Conservation (phyloP, 35 echinoderm and acorn worm genomes). For the Patiria miniata region DNA sequence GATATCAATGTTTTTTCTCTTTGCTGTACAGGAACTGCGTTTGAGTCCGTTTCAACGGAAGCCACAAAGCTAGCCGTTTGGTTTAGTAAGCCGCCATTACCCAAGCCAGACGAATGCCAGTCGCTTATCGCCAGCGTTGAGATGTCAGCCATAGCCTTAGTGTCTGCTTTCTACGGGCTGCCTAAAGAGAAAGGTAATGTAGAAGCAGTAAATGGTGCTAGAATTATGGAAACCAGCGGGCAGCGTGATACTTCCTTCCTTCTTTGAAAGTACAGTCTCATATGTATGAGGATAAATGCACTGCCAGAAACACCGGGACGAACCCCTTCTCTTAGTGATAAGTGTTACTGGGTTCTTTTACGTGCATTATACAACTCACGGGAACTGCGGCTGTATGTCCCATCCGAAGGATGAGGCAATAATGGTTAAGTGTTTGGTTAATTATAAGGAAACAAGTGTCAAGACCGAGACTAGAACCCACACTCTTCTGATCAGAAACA, state of each 20-base stretch:
- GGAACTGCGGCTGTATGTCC: too few relatives aligned
- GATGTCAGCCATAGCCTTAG: constrained; percentile 55
- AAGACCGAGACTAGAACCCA: not conserved
- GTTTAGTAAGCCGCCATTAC: constrained; percentile 65
- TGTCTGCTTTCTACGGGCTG: constrained; percentile 77
- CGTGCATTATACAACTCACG: too few relatives aligned
- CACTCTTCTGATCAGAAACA: not conserved
- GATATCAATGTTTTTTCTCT: not conserved
- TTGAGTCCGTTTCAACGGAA: constrained; percentile 47
- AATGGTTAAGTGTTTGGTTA: too few relatives aligned
- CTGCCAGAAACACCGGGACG: too few relatives aligned
- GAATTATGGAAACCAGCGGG: too few relatives aligned
- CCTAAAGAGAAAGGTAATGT: constrained; percentile 66
- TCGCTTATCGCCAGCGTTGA: constrained; percentile 54
- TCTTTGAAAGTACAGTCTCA: too few relatives aligned
- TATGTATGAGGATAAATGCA: too few relatives aligned
- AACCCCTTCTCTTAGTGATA: too few relatives aligned
- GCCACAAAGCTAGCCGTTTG: constrained; percentile 74
- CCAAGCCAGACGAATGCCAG: constrained; percentile 65
- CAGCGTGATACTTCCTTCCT: too few relatives aligned
- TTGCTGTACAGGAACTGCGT: constrained; percentile 44
- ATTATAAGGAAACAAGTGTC: not conserved
- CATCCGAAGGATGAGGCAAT: too few relatives aligned
- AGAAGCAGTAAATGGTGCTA: too few relatives aligned
- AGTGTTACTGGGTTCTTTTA: too few relatives aligned